These are phyloP conservation scores for Heliconius ismenius DNA, from an alignment of 2,888 invertebrate genomes.

Conservation along the genomic window DNA sequence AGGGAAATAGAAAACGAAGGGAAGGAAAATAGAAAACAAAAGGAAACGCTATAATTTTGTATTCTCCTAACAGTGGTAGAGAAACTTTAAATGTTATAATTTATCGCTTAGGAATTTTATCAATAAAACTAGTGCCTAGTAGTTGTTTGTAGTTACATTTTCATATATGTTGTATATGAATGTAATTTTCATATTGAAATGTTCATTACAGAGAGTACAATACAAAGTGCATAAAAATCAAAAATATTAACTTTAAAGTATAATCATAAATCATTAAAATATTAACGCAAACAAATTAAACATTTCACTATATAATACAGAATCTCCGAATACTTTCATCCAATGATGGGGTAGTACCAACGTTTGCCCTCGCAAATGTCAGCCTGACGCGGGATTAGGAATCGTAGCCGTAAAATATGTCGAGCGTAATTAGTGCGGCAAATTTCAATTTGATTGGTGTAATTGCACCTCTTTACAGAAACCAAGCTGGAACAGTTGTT, in stretches of 20 bases:
- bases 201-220: background rate
- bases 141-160: background rate
- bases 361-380: constrained; percentile 52
- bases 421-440: constrained; percentile 76
- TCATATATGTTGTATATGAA: background rate
- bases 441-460: constrained; percentile 81
- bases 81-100: background rate
- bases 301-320: background rate
- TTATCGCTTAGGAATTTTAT: background rate
- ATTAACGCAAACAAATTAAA: background rate
- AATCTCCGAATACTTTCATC: constrained; percentile 13
- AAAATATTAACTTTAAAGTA: background rate
- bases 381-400: constrained; percentile 56
- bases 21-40: too few species aligned
- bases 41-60: background rate
- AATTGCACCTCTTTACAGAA: constrained; percentile 79
- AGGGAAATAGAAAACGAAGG: too few species aligned
- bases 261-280: background rate
- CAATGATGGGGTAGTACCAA: constrained; percentile 38
- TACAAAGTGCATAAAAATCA: background rate
- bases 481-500: constrained; percentile 76
- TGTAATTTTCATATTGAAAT: too few species aligned
- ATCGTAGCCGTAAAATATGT: constrained; percentile 68
- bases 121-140: too few species aligned
- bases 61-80: background rate